Conservation (phyloP, 2,113 vertebrate genomes). For the Heptranchias perlo region DNA sequence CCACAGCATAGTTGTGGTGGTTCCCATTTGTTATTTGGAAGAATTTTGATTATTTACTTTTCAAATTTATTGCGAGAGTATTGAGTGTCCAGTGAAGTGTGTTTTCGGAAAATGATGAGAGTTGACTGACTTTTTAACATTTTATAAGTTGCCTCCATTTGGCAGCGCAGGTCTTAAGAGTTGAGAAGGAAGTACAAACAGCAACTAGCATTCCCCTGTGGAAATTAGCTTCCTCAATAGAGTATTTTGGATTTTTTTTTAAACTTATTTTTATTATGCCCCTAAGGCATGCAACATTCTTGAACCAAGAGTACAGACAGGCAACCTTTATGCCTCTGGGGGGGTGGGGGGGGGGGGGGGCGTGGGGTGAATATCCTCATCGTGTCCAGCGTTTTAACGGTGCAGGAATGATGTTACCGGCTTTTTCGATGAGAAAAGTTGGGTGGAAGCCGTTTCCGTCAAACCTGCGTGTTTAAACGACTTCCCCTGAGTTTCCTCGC, state of each 20-base stretch:
- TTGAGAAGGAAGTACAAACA: neutral
- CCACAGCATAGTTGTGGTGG: neutral
- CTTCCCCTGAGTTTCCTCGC: neutral
- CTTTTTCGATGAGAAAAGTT: neutral
- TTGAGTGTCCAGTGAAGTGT: neutral
- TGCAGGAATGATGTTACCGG: neutral
- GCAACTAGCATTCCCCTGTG: neutral
- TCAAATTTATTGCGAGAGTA: neutral
- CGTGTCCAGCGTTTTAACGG: neutral
- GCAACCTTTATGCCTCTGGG: neutral
- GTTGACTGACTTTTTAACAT: constrained; percentile 14
- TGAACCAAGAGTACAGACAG: neutral
- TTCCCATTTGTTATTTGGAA: neutral
- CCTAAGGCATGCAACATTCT: neutral
- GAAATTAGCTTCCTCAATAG: constrained; percentile 1
- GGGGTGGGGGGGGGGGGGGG: too few species aligned
- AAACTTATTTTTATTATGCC: constrained; percentile 22
- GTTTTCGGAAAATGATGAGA: constrained; percentile 4
- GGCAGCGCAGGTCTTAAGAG: neutral
- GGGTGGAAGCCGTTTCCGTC: neutral
- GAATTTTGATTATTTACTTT: neutral
- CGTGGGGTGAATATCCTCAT: constrained; percentile 13
- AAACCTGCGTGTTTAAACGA: neutral
- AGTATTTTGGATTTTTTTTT: neutral
- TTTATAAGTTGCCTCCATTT: constrained; percentile 16